Percentiles rank a stretch among this genome's conserved stretches.
phyloP scores from a whole-genome alignment of 2,113 vertebrate species.

The Catagonus wagneri region DNA sequence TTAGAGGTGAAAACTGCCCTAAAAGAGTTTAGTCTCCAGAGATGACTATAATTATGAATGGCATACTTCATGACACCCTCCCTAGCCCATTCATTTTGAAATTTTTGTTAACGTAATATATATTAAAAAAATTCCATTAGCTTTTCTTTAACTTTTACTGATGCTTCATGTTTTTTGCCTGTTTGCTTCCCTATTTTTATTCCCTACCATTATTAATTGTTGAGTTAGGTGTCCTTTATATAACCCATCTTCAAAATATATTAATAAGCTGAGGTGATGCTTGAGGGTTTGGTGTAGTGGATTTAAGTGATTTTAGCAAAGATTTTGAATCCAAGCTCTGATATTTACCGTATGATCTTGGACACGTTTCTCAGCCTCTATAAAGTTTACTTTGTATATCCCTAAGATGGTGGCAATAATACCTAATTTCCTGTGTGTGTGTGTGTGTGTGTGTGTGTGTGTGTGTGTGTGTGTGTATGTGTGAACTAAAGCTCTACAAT shows the following conservation, averaged over 20 bases:
- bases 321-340: background rate
- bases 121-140: background rate
- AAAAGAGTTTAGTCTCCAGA: slow-evolving; percentile 27
- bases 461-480: too few relatives aligned
- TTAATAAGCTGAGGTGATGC: background rate
- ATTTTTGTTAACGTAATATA: background rate
- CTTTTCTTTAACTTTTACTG: background rate
- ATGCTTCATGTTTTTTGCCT: background rate
- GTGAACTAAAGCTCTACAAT: background rate
- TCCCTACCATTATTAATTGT: background rate
- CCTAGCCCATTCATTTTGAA: background rate
- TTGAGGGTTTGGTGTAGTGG: background rate
- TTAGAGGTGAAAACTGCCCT: background rate
- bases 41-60: background rate
- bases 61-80: background rate
- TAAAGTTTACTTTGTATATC: background rate
- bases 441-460: too few relatives aligned
- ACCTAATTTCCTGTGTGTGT: background rate
- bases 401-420: background rate
- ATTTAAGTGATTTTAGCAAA: background rate
- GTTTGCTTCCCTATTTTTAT: background rate
- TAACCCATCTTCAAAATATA: background rate
- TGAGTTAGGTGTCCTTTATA: background rate
- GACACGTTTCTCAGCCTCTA: background rate
- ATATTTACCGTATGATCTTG: background rate